These are phyloP conservation scores for Lymantria dispar DNA, from an alignment of 2,888 invertebrate genomes.

Conservation along the genomic window DNA sequence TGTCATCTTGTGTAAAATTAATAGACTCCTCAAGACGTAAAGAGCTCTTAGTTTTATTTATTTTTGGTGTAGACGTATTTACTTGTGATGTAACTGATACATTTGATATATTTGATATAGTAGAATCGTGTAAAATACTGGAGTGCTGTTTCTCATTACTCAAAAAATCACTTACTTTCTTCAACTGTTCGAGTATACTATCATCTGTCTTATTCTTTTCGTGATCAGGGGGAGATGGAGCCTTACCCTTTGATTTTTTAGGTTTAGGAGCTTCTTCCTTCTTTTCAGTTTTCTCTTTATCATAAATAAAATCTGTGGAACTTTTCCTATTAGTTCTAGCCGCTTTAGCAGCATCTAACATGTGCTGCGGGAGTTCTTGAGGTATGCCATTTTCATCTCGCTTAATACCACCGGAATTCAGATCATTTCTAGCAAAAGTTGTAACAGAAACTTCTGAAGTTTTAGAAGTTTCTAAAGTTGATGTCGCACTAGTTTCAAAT, in stretches of 20 bases:
- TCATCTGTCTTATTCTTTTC: slow-evolving; percentile 77
- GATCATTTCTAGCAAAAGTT: slow-evolving; percentile 67
- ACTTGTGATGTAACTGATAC: slow-evolving; percentile 45
- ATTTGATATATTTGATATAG: slow-evolving; percentile 34
- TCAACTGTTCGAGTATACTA: slow-evolving; percentile 70
- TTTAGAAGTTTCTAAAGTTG: slow-evolving; percentile 52
- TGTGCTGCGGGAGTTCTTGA: slow-evolving; percentile 87
- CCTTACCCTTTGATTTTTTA: slow-evolving; percentile 87
- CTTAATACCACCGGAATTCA: slow-evolving; percentile 83
- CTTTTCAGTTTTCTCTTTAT: slow-evolving; percentile 58
- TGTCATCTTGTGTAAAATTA: slow-evolving; percentile 75
- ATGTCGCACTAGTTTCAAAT: slow-evolving; percentile 51
- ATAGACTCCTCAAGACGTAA: slow-evolving; percentile 68
- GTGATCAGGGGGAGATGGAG: slow-evolving; percentile 86
- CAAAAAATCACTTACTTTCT: slow-evolving; percentile 66
- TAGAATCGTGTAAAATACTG: slow-evolving; percentile 57
- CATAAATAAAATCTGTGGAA: slow-evolving; percentile 55
- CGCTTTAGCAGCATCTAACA: slow-evolving; percentile 87
- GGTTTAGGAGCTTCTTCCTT: slow-evolving; percentile 62
- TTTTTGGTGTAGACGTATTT: slow-evolving; percentile 78
- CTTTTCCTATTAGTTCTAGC: slow-evolving; percentile 86
- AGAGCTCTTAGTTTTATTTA: slow-evolving; percentile 60
- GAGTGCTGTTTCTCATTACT: slow-evolving; percentile 71
- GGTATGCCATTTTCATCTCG: slow-evolving; percentile 84
- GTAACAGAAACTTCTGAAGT: slow-evolving; percentile 55